Evolutionary conservation across 1,140 invertebrate genomes (phyloP), one percentile per base, ranked within the genome.

Genomic region (Sinella curviseta): DNA sequence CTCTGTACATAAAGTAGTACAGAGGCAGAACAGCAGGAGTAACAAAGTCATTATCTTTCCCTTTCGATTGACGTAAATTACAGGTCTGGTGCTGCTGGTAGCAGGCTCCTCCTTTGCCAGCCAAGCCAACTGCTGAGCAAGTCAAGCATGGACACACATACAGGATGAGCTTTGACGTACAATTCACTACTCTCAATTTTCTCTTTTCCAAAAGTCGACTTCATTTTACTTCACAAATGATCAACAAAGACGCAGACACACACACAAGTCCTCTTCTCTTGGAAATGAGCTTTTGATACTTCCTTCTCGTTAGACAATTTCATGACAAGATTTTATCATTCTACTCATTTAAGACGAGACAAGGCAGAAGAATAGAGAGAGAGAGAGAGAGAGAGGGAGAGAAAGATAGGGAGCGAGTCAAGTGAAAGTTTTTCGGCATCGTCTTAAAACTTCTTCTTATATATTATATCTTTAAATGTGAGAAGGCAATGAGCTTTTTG

Each of bases 21-120:
- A 48, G 39, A 8, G 39, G 39, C 39, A 48, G 14, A 65, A n/a
- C 57, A 65, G 57, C 57, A 65, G 57, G 16, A 65, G 57, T 26
- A 65, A 26, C 57, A 26, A 65, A 65, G 57, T 65, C 57, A 65
- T 65, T 65, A 65, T 65, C 57, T 65, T 26, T 65, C 24, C 39
- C 39, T 48, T 16, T 26, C 57, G 57, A 65, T 65, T 65, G 57
- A 65, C 57, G 57, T 65, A 65, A 65, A 65, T 65, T 65, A 65
- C 26, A 65, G 57, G 57, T n/a, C 57, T 65, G 24, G 20, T 48
- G 39, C 39, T 20, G 20, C 8, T 48, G 39, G 8, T 12, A 8
- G 20, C 20, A 8, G 39, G 39, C 39, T 48, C 39, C 39, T 8
- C 39, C 39, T 48, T 48, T 48, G 39, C 39, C 39, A n/a, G n/a